phyloP scores from a whole-genome alignment of 2,113 vertebrate species.

The Morphnarchus princeps region DNA sequence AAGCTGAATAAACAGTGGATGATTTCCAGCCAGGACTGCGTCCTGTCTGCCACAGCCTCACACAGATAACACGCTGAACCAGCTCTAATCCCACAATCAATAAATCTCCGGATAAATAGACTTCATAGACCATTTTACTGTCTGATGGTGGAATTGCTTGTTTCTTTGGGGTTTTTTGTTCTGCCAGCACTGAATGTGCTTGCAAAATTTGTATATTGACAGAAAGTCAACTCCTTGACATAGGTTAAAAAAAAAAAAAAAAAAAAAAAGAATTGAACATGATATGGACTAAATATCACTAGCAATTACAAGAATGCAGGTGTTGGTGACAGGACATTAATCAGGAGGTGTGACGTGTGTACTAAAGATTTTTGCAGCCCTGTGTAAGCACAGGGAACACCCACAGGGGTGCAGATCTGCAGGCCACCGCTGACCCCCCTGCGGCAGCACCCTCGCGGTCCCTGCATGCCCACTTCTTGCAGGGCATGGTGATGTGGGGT shows the following conservation, averaged over 20 bases:
- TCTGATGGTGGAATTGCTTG: neutral
- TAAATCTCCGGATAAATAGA: neutral
- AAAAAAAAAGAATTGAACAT: too few relatives aligned
- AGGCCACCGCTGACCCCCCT: neutral
- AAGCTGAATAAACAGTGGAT: neutral
- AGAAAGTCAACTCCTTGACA: neutral
- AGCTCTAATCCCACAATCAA: neutral
- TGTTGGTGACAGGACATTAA: neutral
- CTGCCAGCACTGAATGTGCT: neutral
- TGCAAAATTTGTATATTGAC: neutral
- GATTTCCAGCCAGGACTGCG: neutral
- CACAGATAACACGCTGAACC: neutral
- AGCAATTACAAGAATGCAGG: neutral
- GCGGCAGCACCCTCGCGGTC: neutral
- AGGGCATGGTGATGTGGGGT: neutral
- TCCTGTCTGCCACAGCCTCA: neutral
- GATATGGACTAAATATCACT: neutral
- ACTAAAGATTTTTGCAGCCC: neutral
- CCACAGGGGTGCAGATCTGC: rapidly evolving
- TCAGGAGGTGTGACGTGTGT: too few relatives aligned
- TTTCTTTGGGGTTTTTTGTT: neutral
- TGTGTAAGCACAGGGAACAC: neutral
- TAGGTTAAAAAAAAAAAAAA: neutral
- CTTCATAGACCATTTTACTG: neutral
- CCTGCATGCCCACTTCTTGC: neutral